Evolutionary conservation across 2,113 vertebrate species (phyloP), one percentile per base, ranked within the genome.

Genomic region (Sisor rabdophorus): DNA sequence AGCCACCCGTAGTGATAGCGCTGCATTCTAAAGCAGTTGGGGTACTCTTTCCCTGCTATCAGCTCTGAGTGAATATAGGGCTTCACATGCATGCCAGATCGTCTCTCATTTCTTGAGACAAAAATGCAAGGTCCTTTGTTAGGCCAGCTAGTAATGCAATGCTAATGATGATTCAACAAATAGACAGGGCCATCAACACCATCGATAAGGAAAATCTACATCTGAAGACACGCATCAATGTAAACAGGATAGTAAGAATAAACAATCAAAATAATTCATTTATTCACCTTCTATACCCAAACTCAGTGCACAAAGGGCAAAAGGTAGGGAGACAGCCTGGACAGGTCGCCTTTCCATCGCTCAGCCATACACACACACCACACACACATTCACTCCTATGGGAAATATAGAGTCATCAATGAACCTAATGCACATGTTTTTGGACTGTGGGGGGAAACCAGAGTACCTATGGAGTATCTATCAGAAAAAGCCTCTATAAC

Each of bases 21-120:
- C 73, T 73, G 85, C 86, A 86, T 89, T 81, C 79, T 81, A 84
- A 88, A 78, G 68, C 68, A 78, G 78, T 52, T 81, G 82, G 58
- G 59, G 78, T 75, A 78, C 54, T 76, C 69, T 63, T 28, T 48
- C 55, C 2, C 36, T 10, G 40, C 17, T 22, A 24, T 58, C 52
- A 54, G 44, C 59, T 44, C n/a, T 26, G 67, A 65, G 11, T 11
- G 55, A 15, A 75, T 48, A 63, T 19, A 73, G n/a, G 30, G 24
- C 26, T 63, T 68, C 47, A 11, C 60, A 47, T 52, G 44, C 58
- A 64, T 4, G n/a, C 26, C 19, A 61, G 53, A 64, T 56, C 30
- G 15, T 70, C 28, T 70, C 55, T 70, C 24, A 53, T 26, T 28
- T 61, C 56, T 24, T 5, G 52, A 67, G 56, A 40, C 0, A 7